Evolutionary conservation across 2,888 invertebrate species (phyloP), one percentile per base, ranked within the genome.

Genomic region (Vanessa cardui): DNA sequence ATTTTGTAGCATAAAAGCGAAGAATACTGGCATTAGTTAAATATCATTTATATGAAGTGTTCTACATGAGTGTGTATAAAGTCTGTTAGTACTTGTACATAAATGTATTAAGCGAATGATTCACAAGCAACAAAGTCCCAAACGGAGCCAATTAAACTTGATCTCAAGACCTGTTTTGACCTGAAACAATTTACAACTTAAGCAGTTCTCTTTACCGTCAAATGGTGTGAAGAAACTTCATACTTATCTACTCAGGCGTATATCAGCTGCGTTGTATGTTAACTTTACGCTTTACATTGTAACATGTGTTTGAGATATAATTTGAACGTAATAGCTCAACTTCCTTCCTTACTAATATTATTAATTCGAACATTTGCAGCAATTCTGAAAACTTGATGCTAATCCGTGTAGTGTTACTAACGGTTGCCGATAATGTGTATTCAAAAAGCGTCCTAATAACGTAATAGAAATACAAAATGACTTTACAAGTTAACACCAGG

Each of bases 121-220:
- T 80, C 79, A 82, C 79, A 77, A 77, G 74, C 76, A 83, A 85
- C 81, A 83, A 85, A 85, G 83, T 85, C 84, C 83, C 80, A 82
- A 84, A 80, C 86, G 85, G 83, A 79, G 81, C 73, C 78, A 81
- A 84, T 82, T 82, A 85, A 62, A 84, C 69, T 84, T 80, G 75
- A 71, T 78, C 76, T 77, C 78, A 78, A 82, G 81, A 81, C 77
- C 81, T 88, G 84, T 83, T 84, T 79, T 84, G 84, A 85, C 84
- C 85, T 85, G 82, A 84, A 86, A 85, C 89, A 87, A 89, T 89
- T 88, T 87, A 88, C 83, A 86, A 85, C 82, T 86, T 81, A 76
- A 84, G 85, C 85, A 84, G 85, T 86, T 79, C 80, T 84, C 85
- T 87, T 87, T 78, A 83, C 80, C 83, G 81, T 79, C 79, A 79